Evolutionary conservation across 1,140 invertebrate genomes (phyloP).

Genomic region (Paralvinella palmiformis): DNA sequence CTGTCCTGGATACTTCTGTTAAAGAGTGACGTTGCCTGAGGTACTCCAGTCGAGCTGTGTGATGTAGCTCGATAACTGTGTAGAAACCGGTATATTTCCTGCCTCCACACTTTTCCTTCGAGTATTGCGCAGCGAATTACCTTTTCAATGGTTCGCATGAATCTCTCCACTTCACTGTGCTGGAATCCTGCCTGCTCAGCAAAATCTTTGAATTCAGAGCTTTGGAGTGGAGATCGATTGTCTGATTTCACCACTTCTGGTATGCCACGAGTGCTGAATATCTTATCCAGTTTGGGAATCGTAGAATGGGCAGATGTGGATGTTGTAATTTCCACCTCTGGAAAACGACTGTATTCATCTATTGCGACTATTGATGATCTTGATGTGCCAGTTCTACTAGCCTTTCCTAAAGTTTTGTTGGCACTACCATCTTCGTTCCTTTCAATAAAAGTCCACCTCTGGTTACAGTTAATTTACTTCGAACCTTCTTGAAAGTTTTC

Average conservation of each 20-base stretch:
- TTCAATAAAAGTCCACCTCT: slow-evolving; percentile 1
- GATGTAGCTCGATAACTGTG: slow-evolving; percentile 23
- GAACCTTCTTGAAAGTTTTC: slow-evolving; percentile 3
- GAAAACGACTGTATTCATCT: slow-evolving; percentile 29
- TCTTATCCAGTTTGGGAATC: slow-evolving; percentile 19
- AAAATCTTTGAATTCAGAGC: too few species aligned
- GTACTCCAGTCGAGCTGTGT: slow-evolving; percentile 19
- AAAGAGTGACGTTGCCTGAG: not conserved
- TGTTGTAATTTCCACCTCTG: slow-evolving; percentile 26
- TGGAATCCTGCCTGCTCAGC: too few species aligned
- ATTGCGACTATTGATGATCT: slow-evolving; percentile 26
- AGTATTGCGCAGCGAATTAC: slow-evolving; percentile 19
- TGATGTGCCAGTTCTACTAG: slow-evolving; percentile 25
- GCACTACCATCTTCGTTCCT: slow-evolving; percentile 12
- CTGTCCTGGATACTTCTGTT: not conserved
- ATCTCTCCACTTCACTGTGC: slow-evolving; percentile 27
- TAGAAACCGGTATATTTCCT: slow-evolving; percentile 24
- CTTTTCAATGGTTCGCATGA: slow-evolving; percentile 25
- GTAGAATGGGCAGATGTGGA: slow-evolving; percentile 21
- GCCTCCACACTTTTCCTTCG: slow-evolving; percentile 23
- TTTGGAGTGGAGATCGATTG: too few species aligned
- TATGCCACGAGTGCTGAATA: too few species aligned
- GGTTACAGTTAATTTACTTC: not conserved
- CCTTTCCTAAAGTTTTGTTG: slow-evolving; percentile 26
- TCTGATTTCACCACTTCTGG: too few species aligned